phyloP scores from a whole-genome alignment of 2,113 vertebrate genomes.

The Ariopsis seemanni region DNA sequence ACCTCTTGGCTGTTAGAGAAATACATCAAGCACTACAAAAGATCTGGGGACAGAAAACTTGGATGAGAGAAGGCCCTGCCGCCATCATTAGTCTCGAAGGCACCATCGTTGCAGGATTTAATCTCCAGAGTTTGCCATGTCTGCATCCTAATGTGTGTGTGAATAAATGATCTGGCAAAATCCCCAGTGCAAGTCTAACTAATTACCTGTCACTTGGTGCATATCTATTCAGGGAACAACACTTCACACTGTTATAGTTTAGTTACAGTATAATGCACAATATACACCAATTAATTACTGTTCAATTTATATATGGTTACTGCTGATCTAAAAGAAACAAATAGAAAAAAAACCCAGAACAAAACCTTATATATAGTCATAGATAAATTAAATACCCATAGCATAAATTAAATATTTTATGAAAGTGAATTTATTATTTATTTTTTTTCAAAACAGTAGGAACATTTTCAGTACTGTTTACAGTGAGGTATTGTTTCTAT shows the following conservation, averaged over 20 bases:
- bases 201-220: slow-evolving; percentile 20
- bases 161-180: slow-evolving; percentile 34
- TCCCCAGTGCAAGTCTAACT: background rate
- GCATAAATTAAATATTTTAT: background rate
- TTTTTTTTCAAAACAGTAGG: slow-evolving; percentile 11
- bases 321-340: slow-evolving; percentile 11
- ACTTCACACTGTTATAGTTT: background rate
- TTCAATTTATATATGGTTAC: background rate
- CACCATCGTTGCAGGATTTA: slow-evolving; percentile 27
- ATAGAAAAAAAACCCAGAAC: background rate
- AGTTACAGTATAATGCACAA: slow-evolving; percentile 7
- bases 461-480: slow-evolving; percentile 17
- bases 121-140: slow-evolving; percentile 31
- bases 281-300: background rate
- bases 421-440: background rate
- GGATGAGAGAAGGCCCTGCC: background rate
- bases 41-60: background rate
- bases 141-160: slow-evolving; percentile 29
- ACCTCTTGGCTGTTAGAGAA: slow-evolving; percentile 23
- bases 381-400: background rate
- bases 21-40: slow-evolving; percentile 31
- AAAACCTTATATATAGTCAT: background rate
- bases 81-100: slow-evolving; percentile 18
- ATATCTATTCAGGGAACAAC: slow-evolving; percentile 8
- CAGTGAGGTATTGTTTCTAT: slow-evolving; percentile 10